Conservation (phyloP, 2,888 invertebrate genomes). For the Brenthis daphne region DNA sequence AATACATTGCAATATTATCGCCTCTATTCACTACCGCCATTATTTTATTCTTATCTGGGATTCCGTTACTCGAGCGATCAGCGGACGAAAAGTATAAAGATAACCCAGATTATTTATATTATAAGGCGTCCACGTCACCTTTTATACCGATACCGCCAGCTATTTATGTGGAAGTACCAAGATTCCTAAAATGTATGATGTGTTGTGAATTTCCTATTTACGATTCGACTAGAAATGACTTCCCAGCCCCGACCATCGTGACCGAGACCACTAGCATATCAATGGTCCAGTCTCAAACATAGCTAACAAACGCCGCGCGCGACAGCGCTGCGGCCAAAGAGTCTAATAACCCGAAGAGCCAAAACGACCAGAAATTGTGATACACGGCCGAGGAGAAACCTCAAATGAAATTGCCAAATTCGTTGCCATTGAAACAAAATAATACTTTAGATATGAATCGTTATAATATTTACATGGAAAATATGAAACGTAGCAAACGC, state of each 20-base stretch:
- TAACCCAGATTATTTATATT: slow-evolving; percentile 92
- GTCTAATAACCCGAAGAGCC: slow-evolving; percentile 52
- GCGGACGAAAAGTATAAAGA: slow-evolving; percentile 94
- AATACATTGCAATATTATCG: slow-evolving; percentile 93
- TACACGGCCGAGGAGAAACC: slow-evolving; percentile 71
- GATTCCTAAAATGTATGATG: slow-evolving; percentile 89
- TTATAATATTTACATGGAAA: slow-evolving; percentile 74
- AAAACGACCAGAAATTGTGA: slow-evolving; percentile 72
- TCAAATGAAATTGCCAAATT: slow-evolving; percentile 70
- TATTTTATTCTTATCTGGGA: slow-evolving; percentile 94
- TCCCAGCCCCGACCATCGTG: slow-evolving; percentile 83
- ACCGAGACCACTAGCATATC: slow-evolving; percentile 88
- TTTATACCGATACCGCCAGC: slow-evolving; percentile 93
- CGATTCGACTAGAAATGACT: slow-evolving; percentile 87
- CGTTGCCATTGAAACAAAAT: slow-evolving; percentile 73
- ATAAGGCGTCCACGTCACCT: slow-evolving; percentile 94
- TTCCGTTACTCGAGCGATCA: slow-evolving; percentile 92
- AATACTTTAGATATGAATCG: slow-evolving; percentile 74
- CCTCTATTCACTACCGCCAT: slow-evolving; percentile 94
- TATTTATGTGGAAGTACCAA: slow-evolving; percentile 93
- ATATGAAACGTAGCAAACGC: slow-evolving; percentile 65
- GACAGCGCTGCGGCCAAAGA: slow-evolving; percentile 70
- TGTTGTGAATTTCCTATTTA: slow-evolving; percentile 96
- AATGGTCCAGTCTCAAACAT: slow-evolving; percentile 86
- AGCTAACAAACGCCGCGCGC: slow-evolving; percentile 83